These are phyloP conservation scores for Zelostemma sp. DNA, from an alignment of 1,140 invertebrate genomes.

Conservation along the genomic window DNA sequence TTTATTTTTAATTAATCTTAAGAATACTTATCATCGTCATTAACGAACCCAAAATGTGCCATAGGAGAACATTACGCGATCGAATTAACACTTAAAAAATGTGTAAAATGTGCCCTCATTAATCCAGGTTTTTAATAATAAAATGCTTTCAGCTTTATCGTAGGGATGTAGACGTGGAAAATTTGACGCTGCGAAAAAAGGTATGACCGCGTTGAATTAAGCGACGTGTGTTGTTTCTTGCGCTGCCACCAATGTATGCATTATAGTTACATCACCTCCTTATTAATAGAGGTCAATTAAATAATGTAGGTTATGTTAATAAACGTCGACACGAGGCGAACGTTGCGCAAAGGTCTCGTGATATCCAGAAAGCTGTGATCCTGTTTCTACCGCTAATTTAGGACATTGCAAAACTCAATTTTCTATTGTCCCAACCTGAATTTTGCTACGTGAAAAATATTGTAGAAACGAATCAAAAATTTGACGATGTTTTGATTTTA, in stretches of 20 bases:
- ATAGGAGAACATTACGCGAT: too few relatives aligned
- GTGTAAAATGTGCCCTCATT: slow-evolving; percentile 1
- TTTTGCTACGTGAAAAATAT: slow-evolving; percentile 17
- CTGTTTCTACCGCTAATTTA: too few relatives aligned
- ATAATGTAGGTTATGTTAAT: slow-evolving; percentile 53
- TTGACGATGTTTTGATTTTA: too few relatives aligned
- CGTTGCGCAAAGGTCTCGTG: slow-evolving; percentile 44
- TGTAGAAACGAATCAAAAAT: too few relatives aligned
- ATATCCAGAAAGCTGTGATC: slow-evolving; percentile 21
- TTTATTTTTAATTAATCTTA: too few relatives aligned
- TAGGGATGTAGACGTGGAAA: too few relatives aligned
- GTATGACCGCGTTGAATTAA: too few relatives aligned
- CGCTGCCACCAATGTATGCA: slow-evolving; percentile 25
- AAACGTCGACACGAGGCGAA: slow-evolving; percentile 42
- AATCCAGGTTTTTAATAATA: slow-evolving; percentile 21
- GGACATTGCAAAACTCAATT: too few relatives aligned
- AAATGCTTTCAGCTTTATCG: too few relatives aligned
- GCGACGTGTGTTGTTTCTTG: slow-evolving; percentile 20
- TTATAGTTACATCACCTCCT: slow-evolving; percentile 51
- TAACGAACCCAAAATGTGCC: too few relatives aligned
- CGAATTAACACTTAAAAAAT: background rate
- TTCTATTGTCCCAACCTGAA: slow-evolving; percentile 12
- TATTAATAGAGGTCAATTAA: slow-evolving; percentile 58
- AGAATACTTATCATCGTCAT: too few relatives aligned
- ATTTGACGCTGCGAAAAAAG: too few relatives aligned